Evolutionary conservation across 2,113 vertebrate genomes (phyloP).

Genomic region (Notothenia coriiceps): DNA sequence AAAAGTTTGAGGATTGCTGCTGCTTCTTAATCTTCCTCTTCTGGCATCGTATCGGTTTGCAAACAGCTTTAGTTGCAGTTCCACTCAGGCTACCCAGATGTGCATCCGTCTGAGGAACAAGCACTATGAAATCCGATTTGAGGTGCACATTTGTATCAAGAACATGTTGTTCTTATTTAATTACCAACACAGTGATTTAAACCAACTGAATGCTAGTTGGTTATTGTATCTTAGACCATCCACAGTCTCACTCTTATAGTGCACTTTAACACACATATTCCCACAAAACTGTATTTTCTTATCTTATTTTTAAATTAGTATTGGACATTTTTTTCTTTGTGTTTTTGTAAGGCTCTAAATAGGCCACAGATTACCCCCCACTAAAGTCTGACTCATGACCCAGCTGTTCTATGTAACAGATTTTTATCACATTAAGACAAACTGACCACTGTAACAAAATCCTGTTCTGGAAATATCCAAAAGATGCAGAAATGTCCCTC

Average conservation of each 20-base stretch:
- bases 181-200: background rate
- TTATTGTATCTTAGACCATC: background rate
- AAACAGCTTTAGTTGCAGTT: background rate
- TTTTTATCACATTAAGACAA: slow-evolving; percentile 56
- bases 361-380: slow-evolving; percentile 30
- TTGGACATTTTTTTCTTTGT: slow-evolving; percentile 32
- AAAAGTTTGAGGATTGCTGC: background rate
- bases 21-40: slow-evolving; percentile 2
- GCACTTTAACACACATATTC: slow-evolving; percentile 23
- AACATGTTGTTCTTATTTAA: slow-evolving; percentile 5
- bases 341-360: slow-evolving; percentile 49
- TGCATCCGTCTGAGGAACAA: background rate
- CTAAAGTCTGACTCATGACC: slow-evolving; percentile 68
- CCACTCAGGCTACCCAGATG: background rate
- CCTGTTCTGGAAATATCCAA: slow-evolving; percentile 46
- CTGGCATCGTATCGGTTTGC: background rate
- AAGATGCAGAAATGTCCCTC: slow-evolving; percentile 20
- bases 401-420: slow-evolving; percentile 39
- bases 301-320: slow-evolving; percentile 35
- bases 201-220: background rate
- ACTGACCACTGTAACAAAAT: slow-evolving; percentile 28
- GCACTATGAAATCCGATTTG: background rate
- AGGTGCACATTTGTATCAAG: background rate
- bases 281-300: slow-evolving; percentile 19
- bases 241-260: slow-evolving; percentile 7